A percentile compares a stretch with the other conserved stretches of the same genome.
Evolutionary conservation across 2,888 invertebrate genomes (phyloP).

Genomic region (Hymenopus coronatus): DNA sequence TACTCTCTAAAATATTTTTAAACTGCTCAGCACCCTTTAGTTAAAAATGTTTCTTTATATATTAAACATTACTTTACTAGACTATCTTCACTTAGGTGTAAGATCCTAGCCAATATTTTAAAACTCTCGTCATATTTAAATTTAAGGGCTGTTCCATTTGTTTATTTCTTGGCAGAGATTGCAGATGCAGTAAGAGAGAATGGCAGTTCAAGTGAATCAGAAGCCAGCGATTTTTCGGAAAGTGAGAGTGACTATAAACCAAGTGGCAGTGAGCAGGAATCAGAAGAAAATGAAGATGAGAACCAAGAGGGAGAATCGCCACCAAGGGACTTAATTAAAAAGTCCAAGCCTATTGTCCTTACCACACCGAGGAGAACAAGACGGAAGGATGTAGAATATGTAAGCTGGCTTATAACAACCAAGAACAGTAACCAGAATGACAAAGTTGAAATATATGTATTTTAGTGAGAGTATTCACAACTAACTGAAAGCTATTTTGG

Average conservation of each 20-base stretch:
- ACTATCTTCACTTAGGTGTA: no score
- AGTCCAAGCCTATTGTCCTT: background rate
- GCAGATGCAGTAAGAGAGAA: background rate
- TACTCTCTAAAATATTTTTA: no score
- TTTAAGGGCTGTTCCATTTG: background rate
- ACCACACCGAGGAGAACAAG: background rate
- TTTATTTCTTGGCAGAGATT: conserved; percentile 11
- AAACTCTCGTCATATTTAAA: background rate
- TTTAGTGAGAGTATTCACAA: no score
- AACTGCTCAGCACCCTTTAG: no score
- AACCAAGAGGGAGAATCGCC: background rate
- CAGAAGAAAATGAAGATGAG: conserved; percentile 42
- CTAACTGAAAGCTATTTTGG: no score
- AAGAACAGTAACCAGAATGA: no score
- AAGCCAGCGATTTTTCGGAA: conserved; percentile 42
- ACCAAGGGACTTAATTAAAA: background rate
- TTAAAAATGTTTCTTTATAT: no score
- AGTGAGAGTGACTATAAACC: conserved; percentile 34
- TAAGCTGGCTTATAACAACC: background rate
- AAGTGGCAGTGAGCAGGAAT: conserved; percentile 34
- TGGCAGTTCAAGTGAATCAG: background rate
- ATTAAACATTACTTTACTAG: no score
- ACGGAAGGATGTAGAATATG: background rate
- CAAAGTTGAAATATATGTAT: no score
- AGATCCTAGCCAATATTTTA: no score